Conservation (phyloP, 92 coral and sea anemone genomes). For the Blastomussa wellsi region DNA sequence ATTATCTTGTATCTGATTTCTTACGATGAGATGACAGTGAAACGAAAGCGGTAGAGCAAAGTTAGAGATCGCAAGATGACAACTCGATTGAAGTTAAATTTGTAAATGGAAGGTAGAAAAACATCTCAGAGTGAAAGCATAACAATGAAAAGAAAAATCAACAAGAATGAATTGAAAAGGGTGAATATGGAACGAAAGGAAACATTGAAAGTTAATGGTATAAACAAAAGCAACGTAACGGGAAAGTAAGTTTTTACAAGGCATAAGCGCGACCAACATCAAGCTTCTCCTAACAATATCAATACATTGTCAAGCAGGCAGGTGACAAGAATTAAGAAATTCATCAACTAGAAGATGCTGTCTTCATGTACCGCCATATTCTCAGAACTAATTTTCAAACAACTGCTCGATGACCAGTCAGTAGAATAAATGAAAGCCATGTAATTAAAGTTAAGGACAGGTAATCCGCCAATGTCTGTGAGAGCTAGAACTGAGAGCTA, state of each 20-base stretch:
- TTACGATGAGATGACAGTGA: background rate
- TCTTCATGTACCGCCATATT: background rate
- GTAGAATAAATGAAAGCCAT: background rate
- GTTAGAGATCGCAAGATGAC: background rate
- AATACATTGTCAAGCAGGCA: background rate
- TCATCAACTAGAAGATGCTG: background rate
- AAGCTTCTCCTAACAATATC: background rate
- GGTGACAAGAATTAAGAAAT: background rate
- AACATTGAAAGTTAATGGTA: background rate
- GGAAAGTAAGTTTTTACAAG: background rate
- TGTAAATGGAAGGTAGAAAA: background rate
- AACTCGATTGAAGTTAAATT: background rate
- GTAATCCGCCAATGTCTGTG: background rate
- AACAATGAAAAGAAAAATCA: background rate
- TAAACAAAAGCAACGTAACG: background rate
- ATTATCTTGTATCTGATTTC: constrained; percentile 4
- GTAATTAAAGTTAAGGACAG: background rate
- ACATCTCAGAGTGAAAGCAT: background rate
- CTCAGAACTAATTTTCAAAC: background rate
- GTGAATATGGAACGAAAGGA: background rate
- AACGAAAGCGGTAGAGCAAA: background rate
- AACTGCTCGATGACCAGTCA: no score
- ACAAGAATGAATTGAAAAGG: background rate
- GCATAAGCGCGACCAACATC: background rate
- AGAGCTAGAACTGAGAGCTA: background rate